Conservation (phyloP, 2,888 invertebrate species). For the Panopea generosa region DNA sequence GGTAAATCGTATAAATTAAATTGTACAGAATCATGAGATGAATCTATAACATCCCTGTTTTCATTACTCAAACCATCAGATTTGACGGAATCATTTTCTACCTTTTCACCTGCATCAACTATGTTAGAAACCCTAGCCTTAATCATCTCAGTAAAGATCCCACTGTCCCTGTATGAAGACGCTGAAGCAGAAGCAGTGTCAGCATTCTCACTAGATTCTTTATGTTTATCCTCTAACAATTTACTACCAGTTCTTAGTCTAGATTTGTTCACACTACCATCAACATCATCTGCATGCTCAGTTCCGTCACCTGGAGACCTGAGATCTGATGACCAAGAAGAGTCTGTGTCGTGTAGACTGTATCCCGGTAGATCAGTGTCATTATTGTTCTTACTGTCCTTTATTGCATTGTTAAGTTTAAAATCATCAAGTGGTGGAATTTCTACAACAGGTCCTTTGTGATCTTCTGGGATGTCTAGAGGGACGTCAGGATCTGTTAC, state of each 20-base stretch:
- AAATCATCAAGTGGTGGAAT: slow-evolving; percentile 58
- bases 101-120: slow-evolving; percentile 22
- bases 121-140: slow-evolving; percentile 39
- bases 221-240: neutral
- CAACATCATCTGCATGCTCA: neutral
- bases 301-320: slow-evolving; percentile 34
- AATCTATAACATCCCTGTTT: neutral
- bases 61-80: slow-evolving; percentile 12
- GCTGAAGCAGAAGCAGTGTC: neutral
- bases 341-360: neutral
- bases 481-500: slow-evolving; percentile 26
- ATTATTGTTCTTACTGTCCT: slow-evolving; percentile 42
- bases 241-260: no score
- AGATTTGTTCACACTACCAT: neutral
- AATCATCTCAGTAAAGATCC: slow-evolving; percentile 44
- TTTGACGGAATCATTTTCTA: slow-evolving; percentile 8
- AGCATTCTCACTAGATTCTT: neutral
- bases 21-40: slow-evolving; percentile 10
- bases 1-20: slow-evolving; percentile 3
- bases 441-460: slow-evolving; percentile 36
- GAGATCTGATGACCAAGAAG: neutral
- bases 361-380: slow-evolving; percentile 6
- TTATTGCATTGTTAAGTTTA: slow-evolving; percentile 48
- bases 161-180: slow-evolving; percentile 8
- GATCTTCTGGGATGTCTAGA: neutral